A percentile compares a stretch with the other conserved stretches of the same genome.
These are phyloP conservation scores for Aphelenchoides besseyi DNA, from an alignment of 1,140 invertebrate genomes.

Conservation along the genomic window DNA sequence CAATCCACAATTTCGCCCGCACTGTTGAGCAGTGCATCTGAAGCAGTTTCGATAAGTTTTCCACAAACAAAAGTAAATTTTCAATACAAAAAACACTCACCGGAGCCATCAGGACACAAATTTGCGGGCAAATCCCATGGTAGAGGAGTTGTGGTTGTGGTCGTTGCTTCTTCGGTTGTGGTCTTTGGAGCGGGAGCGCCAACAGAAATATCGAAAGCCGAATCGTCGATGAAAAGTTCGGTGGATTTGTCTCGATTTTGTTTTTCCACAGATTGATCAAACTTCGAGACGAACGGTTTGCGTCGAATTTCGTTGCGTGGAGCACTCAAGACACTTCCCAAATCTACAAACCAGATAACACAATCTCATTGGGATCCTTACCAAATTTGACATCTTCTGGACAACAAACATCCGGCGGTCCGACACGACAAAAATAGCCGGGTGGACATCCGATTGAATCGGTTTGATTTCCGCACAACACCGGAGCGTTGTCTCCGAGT, in stretches of 20 bases:
- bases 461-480: conserved; percentile 58
- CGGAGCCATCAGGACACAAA: conserved; percentile 61
- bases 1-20: conserved; percentile 44
- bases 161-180: conserved; percentile 21
- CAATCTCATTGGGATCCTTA: conserved; percentile 12
- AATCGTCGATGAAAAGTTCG: conserved; percentile 12
- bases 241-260: not conserved
- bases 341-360: conserved; percentile 26
- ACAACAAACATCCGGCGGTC: conserved; percentile 61
- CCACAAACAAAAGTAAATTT: too few relatives aligned
- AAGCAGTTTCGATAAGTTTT: too few relatives aligned
- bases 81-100: too few relatives aligned
- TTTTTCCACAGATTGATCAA: not conserved
- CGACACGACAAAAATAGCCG: conserved; percentile 55
- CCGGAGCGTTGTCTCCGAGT: conserved; percentile 55
- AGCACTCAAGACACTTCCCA: conserved; percentile 19
- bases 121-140: conserved; percentile 23
- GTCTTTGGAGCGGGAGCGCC: conserved; percentile 11
- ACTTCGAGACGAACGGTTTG: conserved; percentile 41
- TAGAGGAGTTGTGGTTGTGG: conserved; percentile 15
- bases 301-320: conserved; percentile 34
- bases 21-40: conserved; percentile 49
- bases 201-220: conserved; percentile 26
- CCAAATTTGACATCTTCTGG: conserved; percentile 31
- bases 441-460: conserved; percentile 61